Evolutionary conservation across 2,888 invertebrate genomes (phyloP).

Genomic region (Volucella zonaria): DNA sequence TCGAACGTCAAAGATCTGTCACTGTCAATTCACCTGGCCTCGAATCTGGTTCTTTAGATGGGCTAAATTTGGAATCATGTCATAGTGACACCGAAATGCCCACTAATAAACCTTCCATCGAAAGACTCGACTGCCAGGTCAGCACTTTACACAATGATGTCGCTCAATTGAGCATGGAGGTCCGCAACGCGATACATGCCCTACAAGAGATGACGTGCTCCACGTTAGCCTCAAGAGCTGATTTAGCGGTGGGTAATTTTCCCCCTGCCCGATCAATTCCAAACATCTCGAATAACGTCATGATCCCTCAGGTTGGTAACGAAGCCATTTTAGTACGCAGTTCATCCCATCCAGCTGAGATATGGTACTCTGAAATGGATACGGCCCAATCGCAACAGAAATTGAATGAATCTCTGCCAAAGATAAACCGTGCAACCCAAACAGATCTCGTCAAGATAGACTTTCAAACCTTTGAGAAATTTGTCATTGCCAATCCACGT

Average conservation of each 20-base stretch:
- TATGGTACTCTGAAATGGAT: constrained; percentile 88
- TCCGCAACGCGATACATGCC: constrained; percentile 92
- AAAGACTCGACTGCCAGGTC: constrained; percentile 91
- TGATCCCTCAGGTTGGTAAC: constrained; percentile 78
- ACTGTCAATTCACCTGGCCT: constrained; percentile 84
- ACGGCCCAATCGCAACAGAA: constrained; percentile 25
- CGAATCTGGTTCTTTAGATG: constrained; percentile 85
- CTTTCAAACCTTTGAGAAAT: constrained; percentile 81
- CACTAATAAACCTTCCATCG: constrained; percentile 84
- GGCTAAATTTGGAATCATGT: constrained; percentile 84
- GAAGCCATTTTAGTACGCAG: constrained; percentile 86
- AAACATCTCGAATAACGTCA: constrained; percentile 85
- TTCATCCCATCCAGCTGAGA: constrained; percentile 93
- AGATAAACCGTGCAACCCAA: constrained; percentile 78
- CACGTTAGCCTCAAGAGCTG: constrained; percentile 82
- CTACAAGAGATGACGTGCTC: constrained; percentile 90
- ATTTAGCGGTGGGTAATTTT: constrained; percentile 83
- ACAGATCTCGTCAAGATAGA: constrained; percentile 81
- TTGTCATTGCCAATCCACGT: constrained; percentile 88
- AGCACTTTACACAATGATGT: constrained; percentile 93
- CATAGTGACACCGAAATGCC: constrained; percentile 70
- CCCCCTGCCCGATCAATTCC: constrained; percentile 93
- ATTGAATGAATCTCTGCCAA: constrained; percentile 33
- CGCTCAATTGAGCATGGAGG: constrained; percentile 92
- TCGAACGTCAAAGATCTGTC: constrained; percentile 87